phyloP scores from a whole-genome alignment of 2,113 vertebrate species.

The Dasyornis broadbenti region DNA sequence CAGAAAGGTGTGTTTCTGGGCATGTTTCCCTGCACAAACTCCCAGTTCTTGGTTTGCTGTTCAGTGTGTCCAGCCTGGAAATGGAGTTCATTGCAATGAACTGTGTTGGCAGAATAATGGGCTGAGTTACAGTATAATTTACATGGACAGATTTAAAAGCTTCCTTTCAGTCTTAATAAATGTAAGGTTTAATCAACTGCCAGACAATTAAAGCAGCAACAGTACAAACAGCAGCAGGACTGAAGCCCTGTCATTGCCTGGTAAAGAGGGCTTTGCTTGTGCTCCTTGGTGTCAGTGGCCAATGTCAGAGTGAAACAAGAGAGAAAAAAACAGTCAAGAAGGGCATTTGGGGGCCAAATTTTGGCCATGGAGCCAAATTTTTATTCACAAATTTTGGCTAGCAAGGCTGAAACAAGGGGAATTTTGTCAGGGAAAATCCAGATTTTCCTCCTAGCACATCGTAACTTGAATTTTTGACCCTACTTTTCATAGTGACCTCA shows the following conservation, averaged over 20 bases:
- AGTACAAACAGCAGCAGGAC: neutral
- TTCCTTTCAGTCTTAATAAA: neutral
- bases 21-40: neutral
- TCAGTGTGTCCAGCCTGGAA: neutral
- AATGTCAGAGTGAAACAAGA: neutral
- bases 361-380: too few relatives aligned
- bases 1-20: neutral
- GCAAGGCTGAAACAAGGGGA: neutral
- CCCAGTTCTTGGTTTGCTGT: neutral
- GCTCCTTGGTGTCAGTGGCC: neutral
- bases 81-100: neutral
- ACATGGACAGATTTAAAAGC: neutral
- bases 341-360: neutral
- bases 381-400: neutral
- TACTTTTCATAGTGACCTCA: neutral
- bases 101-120: neutral
- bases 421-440: neutral
- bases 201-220: neutral
- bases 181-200: neutral
- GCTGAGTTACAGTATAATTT: neutral
- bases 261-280: neutral
- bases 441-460: neutral
- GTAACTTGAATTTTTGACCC: neutral
- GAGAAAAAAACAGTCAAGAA: neutral
- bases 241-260: neutral